These are phyloP conservation scores for Novumbra hubbsi DNA, from an alignment of 2,797 vertebrate species.

Conservation along the genomic window DNA sequence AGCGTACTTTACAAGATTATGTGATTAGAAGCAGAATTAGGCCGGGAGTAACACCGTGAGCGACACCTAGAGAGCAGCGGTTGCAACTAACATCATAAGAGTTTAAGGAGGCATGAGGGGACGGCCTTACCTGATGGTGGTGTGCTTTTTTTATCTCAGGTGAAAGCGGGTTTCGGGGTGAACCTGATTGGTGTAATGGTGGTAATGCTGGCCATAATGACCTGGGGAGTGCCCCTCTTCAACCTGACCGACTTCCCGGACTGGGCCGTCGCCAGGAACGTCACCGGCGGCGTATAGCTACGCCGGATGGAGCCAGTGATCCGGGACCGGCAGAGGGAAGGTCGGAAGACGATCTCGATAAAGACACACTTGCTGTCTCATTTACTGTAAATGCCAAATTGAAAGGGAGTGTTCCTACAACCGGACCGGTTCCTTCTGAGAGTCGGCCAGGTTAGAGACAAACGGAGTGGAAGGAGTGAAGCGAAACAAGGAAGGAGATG, in stretches of 20 bases:
- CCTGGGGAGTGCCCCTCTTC: slow-evolving; percentile 93
- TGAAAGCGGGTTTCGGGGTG: slow-evolving; percentile 95
- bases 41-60: background rate
- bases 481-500: background rate
- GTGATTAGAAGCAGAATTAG: background rate
- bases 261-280: slow-evolving; percentile 83
- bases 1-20: background rate
- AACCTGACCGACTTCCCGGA: slow-evolving; percentile 85
- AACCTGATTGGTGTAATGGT: slow-evolving; percentile 92
- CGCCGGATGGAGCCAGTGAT: background rate
- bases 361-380: background rate
- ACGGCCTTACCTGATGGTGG: background rate
- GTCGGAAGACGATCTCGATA: slow-evolving; percentile 5
- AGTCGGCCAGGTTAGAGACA: background rate
- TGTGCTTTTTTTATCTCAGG: slow-evolving; percentile 70
- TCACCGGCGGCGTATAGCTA: slow-evolving; percentile 74
- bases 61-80: background rate
- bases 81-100: no score
- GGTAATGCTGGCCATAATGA: slow-evolving; percentile 94
- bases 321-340: background rate
- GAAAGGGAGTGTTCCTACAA: slow-evolving; percentile 14
- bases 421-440: slow-evolving; percentile 1
- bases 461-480: background rate
- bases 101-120: background rate
- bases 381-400: slow-evolving; percentile 18